Percentiles rank a stretch among this genome's conserved stretches.
These are phyloP conservation scores for Lepilemur ruficaudatus DNA, from an alignment of 2,797 vertebrate species.

Conservation along the genomic window DNA sequence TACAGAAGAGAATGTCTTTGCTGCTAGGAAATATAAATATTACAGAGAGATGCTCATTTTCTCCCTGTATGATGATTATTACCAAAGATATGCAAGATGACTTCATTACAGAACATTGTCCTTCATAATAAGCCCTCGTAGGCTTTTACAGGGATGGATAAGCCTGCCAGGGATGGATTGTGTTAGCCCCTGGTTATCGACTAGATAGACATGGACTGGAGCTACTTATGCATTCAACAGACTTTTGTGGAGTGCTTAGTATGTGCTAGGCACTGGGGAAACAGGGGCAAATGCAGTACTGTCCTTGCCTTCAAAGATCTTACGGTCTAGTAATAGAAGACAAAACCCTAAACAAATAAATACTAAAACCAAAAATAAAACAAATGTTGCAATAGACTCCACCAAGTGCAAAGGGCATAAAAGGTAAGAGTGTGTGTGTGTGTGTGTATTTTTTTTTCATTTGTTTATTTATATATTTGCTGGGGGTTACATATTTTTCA, in stretches of 20 bases:
- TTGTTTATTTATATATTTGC: background rate
- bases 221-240: background rate
- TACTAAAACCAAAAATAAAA: background rate
- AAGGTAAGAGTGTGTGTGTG: background rate
- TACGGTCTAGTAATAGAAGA: background rate
- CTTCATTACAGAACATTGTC: constrained; percentile 72
- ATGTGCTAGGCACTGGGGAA: background rate
- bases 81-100: constrained; percentile 71
- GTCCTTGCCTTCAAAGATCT: background rate
- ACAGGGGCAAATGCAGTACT: background rate
- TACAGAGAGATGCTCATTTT: constrained; percentile 76
- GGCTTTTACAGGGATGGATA: constrained; percentile 23
- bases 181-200: constrained; percentile 24
- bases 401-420: background rate
- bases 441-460: background rate
- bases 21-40: constrained; percentile 80
- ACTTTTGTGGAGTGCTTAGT: background rate
- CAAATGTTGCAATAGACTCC: background rate
- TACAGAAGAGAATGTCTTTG: constrained; percentile 75
- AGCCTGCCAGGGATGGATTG: background rate
- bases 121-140: constrained; percentile 58
- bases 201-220: background rate
- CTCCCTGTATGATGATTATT: constrained; percentile 70
- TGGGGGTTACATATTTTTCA: background rate
- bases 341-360: background rate